These are phyloP conservation scores for Siderastrea radians DNA, from an alignment of 92 coral and sea anemone genomes.

Conservation along the genomic window DNA sequence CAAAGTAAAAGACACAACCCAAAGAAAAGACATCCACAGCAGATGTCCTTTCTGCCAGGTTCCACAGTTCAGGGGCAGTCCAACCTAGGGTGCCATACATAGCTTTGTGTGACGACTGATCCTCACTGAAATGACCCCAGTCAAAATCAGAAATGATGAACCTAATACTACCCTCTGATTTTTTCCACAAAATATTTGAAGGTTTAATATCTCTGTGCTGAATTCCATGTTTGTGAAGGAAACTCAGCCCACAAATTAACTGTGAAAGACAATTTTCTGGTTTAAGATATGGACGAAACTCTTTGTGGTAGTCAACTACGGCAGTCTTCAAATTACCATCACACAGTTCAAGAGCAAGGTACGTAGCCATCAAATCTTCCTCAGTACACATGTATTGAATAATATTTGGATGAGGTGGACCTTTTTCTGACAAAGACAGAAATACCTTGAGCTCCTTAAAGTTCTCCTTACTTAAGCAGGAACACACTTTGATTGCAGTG, in stretches of 20 bases:
- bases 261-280: slow-evolving; percentile 19
- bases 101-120: slow-evolving; percentile 24
- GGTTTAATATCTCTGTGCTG: slow-evolving; percentile 55
- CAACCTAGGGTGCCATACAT: slow-evolving; percentile 36
- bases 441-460: slow-evolving; percentile 22
- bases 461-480: not conserved
- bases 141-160: slow-evolving; percentile 42
- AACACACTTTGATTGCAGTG: slow-evolving; percentile 1
- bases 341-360: slow-evolving; percentile 49
- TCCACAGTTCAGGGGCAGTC: slow-evolving; percentile 43
- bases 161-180: not conserved
- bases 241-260: slow-evolving; percentile 13
- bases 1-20: slow-evolving; percentile 45
- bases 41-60: not conserved
- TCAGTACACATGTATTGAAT: slow-evolving; percentile 17
- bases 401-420: slow-evolving; percentile 20
- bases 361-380: not conserved
- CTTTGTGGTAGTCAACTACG: not conserved
- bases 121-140: slow-evolving; percentile 10
- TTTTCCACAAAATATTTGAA: slow-evolving; percentile 45
- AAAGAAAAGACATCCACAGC: slow-evolving; percentile 41
- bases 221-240: slow-evolving; percentile 14
- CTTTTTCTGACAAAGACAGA: slow-evolving; percentile 4
- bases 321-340: slow-evolving; percentile 25
- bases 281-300: not conserved